Evolutionary conservation across 2,113 vertebrate genomes (phyloP).

Genomic region (Fukomys damarensis): DNA sequence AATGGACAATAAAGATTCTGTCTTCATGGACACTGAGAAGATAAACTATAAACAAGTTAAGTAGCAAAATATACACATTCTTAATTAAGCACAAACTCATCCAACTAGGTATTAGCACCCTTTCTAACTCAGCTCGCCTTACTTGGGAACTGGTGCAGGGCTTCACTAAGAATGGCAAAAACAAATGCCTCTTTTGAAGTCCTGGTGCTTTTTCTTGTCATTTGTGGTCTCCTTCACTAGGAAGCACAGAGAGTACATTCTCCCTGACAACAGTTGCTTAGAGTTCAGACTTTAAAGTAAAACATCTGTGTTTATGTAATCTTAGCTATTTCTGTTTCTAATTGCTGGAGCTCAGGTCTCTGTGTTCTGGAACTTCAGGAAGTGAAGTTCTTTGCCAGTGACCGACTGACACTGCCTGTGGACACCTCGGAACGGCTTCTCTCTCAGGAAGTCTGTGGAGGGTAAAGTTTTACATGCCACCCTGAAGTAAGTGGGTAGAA

Average conservation of each 20-base stretch:
- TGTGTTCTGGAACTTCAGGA: constrained; percentile 50
- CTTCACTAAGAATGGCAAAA: neutral
- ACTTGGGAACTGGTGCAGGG: neutral
- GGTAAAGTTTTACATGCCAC: neutral
- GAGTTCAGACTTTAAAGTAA: constrained; percentile 51
- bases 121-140: neutral
- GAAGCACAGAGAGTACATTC: neutral
- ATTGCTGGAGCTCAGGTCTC: constrained; percentile 37
- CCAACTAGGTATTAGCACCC: neutral
- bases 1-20: neutral
- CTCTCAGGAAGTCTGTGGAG: neutral
- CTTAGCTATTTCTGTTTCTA: constrained; percentile 39
- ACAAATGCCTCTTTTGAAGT: neutral
- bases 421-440: neutral
- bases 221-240: neutral
- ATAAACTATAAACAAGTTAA: neutral
- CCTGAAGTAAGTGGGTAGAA: constrained; percentile 26
- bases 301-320: constrained; percentile 24
- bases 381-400: constrained; percentile 1
- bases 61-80: neutral
- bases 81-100: constrained; percentile 11
- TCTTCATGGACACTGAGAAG: neutral
- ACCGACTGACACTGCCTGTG: neutral
- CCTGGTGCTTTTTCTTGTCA: neutral
- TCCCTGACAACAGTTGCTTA: neutral